A percentile compares a stretch with the other conserved stretches of the same genome.
Conservation (phyloP, 2,888 invertebrate species). For the Heliconius erato region DNA sequence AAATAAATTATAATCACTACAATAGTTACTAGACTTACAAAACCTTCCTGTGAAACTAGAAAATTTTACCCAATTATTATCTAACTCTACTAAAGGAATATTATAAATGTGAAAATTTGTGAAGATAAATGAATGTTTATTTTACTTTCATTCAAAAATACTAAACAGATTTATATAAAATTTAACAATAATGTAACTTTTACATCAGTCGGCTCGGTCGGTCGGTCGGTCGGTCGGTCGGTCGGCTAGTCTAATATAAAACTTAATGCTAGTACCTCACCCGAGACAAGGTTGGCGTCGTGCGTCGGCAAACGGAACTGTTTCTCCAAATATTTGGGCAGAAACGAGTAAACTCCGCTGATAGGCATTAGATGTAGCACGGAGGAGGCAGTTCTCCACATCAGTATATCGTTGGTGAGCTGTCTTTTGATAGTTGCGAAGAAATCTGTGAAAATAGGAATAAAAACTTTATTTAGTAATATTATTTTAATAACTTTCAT, state of each 20-base stretch:
- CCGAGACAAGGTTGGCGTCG: slow-evolving; percentile 95
- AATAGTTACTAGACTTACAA: background rate
- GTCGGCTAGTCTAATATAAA: slow-evolving; percentile 36
- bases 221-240: too few species aligned
- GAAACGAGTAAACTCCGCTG: slow-evolving; percentile 96
- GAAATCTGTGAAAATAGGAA: slow-evolving; percentile 66
- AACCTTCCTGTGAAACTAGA: too few species aligned
- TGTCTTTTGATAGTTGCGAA: slow-evolving; percentile 87
- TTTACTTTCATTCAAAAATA: background rate
- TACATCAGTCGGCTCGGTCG: too few species aligned
- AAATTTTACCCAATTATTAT: background rate
- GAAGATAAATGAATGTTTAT: background rate
- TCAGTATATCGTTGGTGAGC: slow-evolving; percentile 94
- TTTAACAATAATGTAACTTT: background rate
- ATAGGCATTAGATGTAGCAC: slow-evolving; percentile 96
- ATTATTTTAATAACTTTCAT: background rate
- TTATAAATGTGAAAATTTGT: background rate
- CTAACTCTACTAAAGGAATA: too few species aligned
- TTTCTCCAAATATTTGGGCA: slow-evolving; percentile 96
- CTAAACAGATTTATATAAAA: background rate
- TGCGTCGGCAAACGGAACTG: slow-evolving; percentile 96
- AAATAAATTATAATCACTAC: too few species aligned
- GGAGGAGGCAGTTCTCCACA: slow-evolving; percentile 96
- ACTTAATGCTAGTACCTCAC: slow-evolving; percentile 81
- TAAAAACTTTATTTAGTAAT: background rate